Percentiles rank a stretch among this genome's conserved stretches.
Conservation (phyloP, 2,888 invertebrate genomes). For the Agrotis segetum region DNA sequence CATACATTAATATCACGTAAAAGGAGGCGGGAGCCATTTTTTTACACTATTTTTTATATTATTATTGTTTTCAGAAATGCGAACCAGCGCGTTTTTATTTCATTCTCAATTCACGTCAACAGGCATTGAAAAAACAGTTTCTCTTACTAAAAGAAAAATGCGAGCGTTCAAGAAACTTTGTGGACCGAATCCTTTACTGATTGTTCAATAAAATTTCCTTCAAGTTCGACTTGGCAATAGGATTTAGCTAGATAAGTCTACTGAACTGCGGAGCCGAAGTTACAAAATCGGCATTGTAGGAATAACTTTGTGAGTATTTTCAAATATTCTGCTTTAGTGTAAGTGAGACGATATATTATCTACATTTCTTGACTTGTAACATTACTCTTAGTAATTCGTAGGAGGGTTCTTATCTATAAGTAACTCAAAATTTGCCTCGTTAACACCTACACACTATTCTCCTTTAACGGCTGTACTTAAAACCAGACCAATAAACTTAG, state of each 20-base stretch:
- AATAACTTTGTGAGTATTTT: conserved; percentile 9
- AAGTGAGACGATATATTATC: background rate
- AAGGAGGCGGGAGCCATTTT: too few species aligned
- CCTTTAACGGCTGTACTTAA: conserved; percentile 19
- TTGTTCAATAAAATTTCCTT: conserved; percentile 54
- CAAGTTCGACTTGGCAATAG: conserved; percentile 34
- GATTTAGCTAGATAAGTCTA: conserved; percentile 44
- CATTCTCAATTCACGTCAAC: conserved; percentile 13
- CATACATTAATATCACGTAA: too few species aligned
- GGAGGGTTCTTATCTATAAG: background rate
- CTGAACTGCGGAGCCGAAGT: conserved; percentile 7
- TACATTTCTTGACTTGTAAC: background rate
- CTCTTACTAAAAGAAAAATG: conserved; percentile 35
- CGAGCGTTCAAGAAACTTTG: conserved; percentile 34
- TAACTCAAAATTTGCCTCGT: background rate
- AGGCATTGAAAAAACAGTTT: conserved; percentile 27
- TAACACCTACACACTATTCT: conserved; percentile 1
- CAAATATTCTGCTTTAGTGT: background rate
- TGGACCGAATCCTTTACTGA: conserved; percentile 40
- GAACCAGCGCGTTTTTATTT: conserved; percentile 13
- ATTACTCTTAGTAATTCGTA: background rate
- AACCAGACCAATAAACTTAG: conserved; percentile 37
- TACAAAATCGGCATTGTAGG: conserved; percentile 4
- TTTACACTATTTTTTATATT: too few species aligned
- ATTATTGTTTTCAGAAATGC: background rate